Percentiles rank a stretch among this genome's conserved stretches.
Evolutionary conservation across 1,140 invertebrate genomes (phyloP).

Genomic region (Atopsyche davidsoni): DNA sequence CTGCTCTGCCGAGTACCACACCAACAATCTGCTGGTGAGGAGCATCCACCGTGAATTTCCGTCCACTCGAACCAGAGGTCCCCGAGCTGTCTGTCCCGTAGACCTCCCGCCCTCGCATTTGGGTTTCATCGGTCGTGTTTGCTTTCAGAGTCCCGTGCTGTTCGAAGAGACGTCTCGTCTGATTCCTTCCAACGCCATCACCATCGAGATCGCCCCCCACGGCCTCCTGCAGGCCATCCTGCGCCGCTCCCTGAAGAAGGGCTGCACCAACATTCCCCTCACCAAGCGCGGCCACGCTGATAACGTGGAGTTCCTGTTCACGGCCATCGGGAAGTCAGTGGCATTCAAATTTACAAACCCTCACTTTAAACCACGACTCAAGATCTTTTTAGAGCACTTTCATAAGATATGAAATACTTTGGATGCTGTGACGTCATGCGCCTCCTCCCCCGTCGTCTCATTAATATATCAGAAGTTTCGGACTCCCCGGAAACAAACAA

Average conservation of each 20-base stretch:
- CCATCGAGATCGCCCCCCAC: constrained; percentile 79
- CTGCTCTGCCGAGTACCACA: constrained; percentile 77
- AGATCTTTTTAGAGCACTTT: no score
- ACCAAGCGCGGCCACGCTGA: constrained; percentile 70
- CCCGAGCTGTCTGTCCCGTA: no score
- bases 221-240: constrained; percentile 69
- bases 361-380: no score
- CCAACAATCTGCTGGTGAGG: constrained; percentile 67
- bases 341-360: not conserved
- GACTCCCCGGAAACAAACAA: no score
- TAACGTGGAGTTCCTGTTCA: constrained; percentile 63
- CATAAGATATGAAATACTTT: no score
- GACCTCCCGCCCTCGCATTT: no score
- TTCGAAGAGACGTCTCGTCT: constrained; percentile 77
- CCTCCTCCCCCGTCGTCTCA: no score
- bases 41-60: no score
- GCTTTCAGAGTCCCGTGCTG: constrained; percentile 60
- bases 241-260: constrained; percentile 51
- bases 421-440: no score
- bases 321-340: constrained; percentile 65
- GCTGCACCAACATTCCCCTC: constrained; percentile 66
- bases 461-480: no score
- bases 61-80: no score
- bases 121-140: no score
- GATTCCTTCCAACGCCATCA: constrained; percentile 73